A percentile compares a stretch with the other conserved stretches of the same genome.
Conservation (phyloP, 2,888 invertebrate species). For the Agrypnus murinus region DNA sequence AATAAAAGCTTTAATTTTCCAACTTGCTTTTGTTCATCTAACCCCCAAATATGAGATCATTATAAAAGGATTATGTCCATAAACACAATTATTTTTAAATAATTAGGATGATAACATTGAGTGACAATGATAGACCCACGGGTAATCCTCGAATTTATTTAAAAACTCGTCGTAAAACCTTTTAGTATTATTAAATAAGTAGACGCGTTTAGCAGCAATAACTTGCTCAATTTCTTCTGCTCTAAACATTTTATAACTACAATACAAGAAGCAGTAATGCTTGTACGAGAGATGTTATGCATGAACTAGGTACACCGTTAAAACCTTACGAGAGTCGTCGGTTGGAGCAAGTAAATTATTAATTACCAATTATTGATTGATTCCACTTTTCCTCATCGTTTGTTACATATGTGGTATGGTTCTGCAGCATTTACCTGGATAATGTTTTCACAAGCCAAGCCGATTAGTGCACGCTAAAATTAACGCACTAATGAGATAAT, state of each 20-base stretch:
- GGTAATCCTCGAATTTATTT: no score
- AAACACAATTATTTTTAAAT: no score
- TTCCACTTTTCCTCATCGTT: conserved; percentile 26
- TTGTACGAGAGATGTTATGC: background rate
- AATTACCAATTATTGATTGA: conserved; percentile 48
- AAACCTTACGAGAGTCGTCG: conserved; percentile 22
- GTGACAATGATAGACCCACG: no score
- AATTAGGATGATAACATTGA: no score
- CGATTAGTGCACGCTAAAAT: conserved; percentile 63
- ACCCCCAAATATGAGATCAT: no score
- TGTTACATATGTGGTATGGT: conserved; percentile 13
- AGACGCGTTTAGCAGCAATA: no score
- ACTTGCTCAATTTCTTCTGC: no score
- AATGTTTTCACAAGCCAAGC: conserved; percentile 61
- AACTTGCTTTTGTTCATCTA: no score
- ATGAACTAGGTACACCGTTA: background rate
- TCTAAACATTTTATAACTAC: background rate
- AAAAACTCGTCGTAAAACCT: no score
- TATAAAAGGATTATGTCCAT: no score
- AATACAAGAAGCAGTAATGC: background rate
- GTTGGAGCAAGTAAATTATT: conserved; percentile 42
- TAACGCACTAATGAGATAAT: conserved; percentile 65
- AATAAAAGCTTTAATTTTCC: no score
- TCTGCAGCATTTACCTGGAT: conserved; percentile 45
- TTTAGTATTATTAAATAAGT: no score